Percentiles rank a stretch among this genome's conserved stretches.
Evolutionary conservation across 2,797 vertebrate genomes (phyloP).

Genomic region (Lemur catta): DNA sequence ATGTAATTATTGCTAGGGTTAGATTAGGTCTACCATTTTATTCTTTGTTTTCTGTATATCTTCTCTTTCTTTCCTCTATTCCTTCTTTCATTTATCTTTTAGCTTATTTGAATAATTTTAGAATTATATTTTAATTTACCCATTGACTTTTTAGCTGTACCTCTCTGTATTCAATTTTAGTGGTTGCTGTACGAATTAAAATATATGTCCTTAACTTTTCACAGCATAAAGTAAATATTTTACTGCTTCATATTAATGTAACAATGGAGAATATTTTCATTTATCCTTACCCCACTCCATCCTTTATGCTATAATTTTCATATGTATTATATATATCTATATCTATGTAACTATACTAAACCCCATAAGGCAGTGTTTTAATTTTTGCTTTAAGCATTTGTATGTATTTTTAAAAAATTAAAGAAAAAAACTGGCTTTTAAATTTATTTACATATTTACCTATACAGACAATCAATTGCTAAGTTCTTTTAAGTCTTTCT

Average conservation of each 20-base stretch:
- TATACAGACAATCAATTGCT: background rate
- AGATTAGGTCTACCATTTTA: background rate
- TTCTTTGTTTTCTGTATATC: background rate
- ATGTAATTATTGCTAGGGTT: background rate
- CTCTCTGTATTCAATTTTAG: background rate
- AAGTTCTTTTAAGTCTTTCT: background rate
- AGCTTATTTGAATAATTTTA: slow-evolving; percentile 23
- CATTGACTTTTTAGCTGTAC: background rate
- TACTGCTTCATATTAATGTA: background rate
- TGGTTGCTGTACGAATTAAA: background rate
- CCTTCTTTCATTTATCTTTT: background rate
- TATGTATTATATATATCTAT: background rate
- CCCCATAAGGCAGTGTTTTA: background rate
- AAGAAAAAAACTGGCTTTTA: background rate
- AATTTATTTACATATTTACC: background rate
- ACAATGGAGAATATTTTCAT: background rate
- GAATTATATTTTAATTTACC: background rate
- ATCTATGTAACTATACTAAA: background rate
- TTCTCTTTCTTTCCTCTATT: background rate
- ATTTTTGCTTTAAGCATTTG: background rate
- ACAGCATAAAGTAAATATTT: background rate
- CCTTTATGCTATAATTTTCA: background rate
- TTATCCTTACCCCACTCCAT: background rate
- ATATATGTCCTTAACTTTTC: background rate
- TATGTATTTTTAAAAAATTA: background rate